phyloP scores from a whole-genome alignment of 2,888 invertebrate species.

The Endomychus coccineus region DNA sequence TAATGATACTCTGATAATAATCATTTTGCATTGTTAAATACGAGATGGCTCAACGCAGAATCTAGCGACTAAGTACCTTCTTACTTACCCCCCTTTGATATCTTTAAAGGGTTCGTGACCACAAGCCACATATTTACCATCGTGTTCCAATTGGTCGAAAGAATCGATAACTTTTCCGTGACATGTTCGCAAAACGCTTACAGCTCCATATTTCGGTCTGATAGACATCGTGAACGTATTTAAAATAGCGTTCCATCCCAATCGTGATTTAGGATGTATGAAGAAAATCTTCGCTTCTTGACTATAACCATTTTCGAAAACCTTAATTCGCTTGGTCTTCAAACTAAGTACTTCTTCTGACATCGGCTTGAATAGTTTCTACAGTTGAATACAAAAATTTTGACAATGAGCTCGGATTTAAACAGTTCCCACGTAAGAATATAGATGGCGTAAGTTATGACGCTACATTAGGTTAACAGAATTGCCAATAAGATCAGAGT shows the following conservation, averaged over 20 bases:
- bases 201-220: constrained; percentile 18
- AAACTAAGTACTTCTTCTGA: constrained; percentile 2
- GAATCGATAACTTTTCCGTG: constrained; percentile 18
- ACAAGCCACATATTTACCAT: constrained; percentile 21
- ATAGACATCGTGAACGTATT: constrained; percentile 15
- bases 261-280: constrained; percentile 12
- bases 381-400: no score
- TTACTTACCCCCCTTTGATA: constrained; percentile 19
- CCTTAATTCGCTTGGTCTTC: constrained; percentile 16
- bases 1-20: no score
- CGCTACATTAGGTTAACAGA: no score
- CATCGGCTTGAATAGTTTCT: no score
- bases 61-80: no score
- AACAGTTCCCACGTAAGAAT: no score
- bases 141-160: constrained; percentile 17
- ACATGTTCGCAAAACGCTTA: constrained; percentile 15
- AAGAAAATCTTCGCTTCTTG: constrained; percentile 7
- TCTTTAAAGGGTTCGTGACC: constrained; percentile 14
- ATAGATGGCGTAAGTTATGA: no score
- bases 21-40: no score
- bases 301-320: constrained; percentile 17
- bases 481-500: no score
- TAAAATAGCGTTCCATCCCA: constrained; percentile 19
- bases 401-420: no score
- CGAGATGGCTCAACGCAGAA: no score